These are phyloP conservation scores for Tetraodon nigroviridis DNA, from an alignment of 2,113 vertebrate species.

Conservation along the genomic window DNA sequence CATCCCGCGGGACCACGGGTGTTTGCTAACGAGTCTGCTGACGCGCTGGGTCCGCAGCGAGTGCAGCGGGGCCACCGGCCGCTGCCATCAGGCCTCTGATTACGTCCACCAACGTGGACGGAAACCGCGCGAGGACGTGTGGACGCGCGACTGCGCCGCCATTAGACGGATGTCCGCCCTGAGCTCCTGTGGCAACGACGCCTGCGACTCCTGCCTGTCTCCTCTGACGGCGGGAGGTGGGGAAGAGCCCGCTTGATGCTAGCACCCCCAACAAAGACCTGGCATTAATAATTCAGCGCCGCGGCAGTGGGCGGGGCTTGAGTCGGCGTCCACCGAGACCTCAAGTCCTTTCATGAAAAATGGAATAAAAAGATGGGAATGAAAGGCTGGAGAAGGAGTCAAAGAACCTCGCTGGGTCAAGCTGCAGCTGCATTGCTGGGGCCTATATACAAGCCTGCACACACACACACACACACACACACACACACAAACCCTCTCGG, in stretches of 20 bases:
- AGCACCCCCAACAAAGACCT: constrained; percentile 52
- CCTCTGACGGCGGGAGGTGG: constrained; percentile 24
- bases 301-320: constrained; percentile 59
- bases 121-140: too few species aligned
- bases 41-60: too few species aligned
- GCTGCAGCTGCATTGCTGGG: constrained; percentile 32
- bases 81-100: too few species aligned
- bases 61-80: too few species aligned
- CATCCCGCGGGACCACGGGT: too few species aligned
- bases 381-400: constrained; percentile 10
- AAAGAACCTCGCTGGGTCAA: constrained; percentile 47
- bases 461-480: constrained; percentile 14
- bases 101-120: too few species aligned
- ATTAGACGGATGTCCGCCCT: too few species aligned
- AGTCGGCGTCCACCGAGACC: constrained; percentile 65
- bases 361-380: constrained; percentile 26
- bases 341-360: constrained; percentile 61
- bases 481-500: constrained; percentile 61
- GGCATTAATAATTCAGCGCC: constrained; percentile 70
- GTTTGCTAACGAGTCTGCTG: too few species aligned
- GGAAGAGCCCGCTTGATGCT: constrained; percentile 52
- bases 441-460: constrained; percentile 8
- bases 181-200: too few species aligned
- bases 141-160: too few species aligned
- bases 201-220: too few species aligned